Conservation (phyloP, 37 sponge, comb jelly and placozoan species). For the Hexactinellida sp. region DNA sequence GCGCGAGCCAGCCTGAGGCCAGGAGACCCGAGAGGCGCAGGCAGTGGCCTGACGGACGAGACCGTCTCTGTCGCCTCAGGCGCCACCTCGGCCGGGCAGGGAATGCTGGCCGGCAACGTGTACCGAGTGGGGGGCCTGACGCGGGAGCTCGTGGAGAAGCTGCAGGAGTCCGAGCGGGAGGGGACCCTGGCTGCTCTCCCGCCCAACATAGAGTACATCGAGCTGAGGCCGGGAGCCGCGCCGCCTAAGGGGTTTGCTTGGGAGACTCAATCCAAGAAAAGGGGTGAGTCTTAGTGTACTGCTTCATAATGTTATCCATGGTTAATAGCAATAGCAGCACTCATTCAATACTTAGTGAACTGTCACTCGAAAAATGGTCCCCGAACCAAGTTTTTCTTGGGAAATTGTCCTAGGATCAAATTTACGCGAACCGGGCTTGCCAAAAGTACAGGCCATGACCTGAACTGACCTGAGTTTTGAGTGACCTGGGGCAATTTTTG, state of each 20-base stretch:
- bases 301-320: too few species aligned
- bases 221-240: neutral
- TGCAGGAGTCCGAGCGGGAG: neutral
- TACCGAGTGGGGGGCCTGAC: neutral
- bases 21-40: neutral
- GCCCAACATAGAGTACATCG: neutral
- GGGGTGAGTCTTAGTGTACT: neutral
- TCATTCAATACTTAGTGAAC: too few species aligned
- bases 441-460: too few species aligned
- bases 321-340: too few species aligned
- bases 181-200: neutral
- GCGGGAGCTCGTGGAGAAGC: neutral
- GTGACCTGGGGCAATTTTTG: too few species aligned
- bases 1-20: neutral
- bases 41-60: neutral
- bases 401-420: too few species aligned
- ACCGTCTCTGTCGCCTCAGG: neutral
- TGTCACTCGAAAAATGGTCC: too few species aligned
- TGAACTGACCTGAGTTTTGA: too few species aligned
- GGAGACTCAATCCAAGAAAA: neutral
- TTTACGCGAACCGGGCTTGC: too few species aligned
- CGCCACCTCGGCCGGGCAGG: neutral
- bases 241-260: slow-evolving; percentile 10
- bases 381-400: too few species aligned
- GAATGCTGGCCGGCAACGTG: neutral